Conservation (phyloP, 1,140 invertebrate species). For the Zaprionus nigranus region DNA sequence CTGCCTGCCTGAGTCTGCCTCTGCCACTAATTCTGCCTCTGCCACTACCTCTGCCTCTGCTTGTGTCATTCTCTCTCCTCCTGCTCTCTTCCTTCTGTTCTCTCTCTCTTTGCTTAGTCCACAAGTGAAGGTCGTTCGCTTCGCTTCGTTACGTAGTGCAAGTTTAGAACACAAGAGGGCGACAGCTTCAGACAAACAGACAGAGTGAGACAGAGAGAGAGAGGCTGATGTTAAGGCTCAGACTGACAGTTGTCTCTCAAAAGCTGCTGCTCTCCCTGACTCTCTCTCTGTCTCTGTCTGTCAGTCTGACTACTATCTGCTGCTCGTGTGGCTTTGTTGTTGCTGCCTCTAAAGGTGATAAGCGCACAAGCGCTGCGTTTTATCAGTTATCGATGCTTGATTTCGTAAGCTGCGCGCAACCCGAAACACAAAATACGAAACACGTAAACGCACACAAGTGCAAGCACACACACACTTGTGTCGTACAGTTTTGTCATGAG, state of each 20-base stretch:
- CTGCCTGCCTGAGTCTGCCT: conserved; percentile 7
- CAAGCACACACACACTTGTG: background rate
- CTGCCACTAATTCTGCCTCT: background rate
- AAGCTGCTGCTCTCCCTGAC: conserved; percentile 8
- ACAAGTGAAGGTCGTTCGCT: conserved; percentile 49
- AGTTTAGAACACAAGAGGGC: conserved; percentile 15
- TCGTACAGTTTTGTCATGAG: background rate
- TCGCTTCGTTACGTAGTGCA: conserved; percentile 21
- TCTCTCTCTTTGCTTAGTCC: background rate
- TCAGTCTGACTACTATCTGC: conserved; percentile 33
- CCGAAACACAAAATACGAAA: conserved; percentile 20
- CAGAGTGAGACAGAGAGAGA: conserved; percentile 8
- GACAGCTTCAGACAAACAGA: conserved; percentile 1
- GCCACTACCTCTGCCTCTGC: background rate
- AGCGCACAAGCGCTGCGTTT: conserved; percentile 25
- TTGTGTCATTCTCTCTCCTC: conserved; percentile 11
- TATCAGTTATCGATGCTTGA: conserved; percentile 44
- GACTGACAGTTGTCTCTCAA: conserved; percentile 14
- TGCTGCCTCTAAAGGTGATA: conserved; percentile 26
- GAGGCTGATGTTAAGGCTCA: background rate
- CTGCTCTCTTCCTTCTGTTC: background rate
- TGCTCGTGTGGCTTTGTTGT: conserved; percentile 37
- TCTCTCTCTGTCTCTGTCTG: background rate
- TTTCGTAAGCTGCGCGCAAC: conserved; percentile 33
- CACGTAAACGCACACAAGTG: background rate